Conservation (phyloP, 2,888 invertebrate species). For the Geotrupes spiniger region DNA sequence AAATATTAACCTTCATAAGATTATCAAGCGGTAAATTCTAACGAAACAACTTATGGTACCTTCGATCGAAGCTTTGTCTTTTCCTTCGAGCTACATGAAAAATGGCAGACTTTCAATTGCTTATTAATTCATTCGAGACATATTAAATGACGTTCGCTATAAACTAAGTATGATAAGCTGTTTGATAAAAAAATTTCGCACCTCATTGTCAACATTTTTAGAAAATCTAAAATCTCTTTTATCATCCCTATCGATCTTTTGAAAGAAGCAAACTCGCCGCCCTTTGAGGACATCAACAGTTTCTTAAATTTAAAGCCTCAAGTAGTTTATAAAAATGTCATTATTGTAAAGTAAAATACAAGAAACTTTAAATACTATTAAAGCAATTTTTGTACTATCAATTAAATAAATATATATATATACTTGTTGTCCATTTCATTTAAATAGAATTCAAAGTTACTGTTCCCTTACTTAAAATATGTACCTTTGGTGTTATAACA, state of each 20-base stretch:
- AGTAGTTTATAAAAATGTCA: conserved; percentile 1
- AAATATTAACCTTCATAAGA: conserved; percentile 1
- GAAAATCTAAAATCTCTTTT: conserved; percentile 7
- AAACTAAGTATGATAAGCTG: not conserved
- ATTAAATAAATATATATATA: not conserved
- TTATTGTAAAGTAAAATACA: too few relatives aligned
- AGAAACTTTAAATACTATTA: too few relatives aligned
- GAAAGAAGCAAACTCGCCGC: not conserved
- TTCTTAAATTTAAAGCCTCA: conserved; percentile 4
- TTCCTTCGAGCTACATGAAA: conserved; percentile 2
- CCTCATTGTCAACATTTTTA: conserved; percentile 1
- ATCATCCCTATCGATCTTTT: not conserved
- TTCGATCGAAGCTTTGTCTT: too few relatives aligned
- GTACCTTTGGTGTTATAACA: too few relatives aligned
- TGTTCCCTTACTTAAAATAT: too few relatives aligned
- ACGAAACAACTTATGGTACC: too few relatives aligned
- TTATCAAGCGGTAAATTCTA: not conserved
- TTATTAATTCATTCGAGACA: conserved; percentile 7
- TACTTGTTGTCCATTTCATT: too few relatives aligned
- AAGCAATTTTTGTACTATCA: too few relatives aligned
- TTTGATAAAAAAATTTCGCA: conserved; percentile 16
- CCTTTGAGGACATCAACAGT: conserved; percentile 2
- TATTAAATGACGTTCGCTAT: not conserved
- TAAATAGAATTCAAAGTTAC: too few relatives aligned
- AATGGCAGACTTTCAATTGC: conserved; percentile 13